Conservation (phyloP, 2,113 vertebrate species). For the Chrysemys picta region DNA sequence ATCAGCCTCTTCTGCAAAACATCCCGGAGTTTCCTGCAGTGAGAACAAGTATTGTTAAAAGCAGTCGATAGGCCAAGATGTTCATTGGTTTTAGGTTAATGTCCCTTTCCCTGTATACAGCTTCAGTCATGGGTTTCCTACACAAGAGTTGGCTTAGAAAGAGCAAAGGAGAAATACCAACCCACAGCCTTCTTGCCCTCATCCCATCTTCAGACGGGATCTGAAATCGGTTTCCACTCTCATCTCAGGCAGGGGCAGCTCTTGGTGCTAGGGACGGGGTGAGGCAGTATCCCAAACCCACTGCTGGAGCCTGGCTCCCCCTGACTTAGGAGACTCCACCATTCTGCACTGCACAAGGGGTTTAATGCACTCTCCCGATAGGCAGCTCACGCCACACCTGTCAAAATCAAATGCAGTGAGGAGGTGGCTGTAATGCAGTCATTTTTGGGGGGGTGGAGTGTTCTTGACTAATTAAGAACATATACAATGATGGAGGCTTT, state of each 20-base stretch:
- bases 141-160: neutral
- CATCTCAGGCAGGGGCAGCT: neutral
- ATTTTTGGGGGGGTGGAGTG: neutral
- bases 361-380: neutral
- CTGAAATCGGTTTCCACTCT: neutral
- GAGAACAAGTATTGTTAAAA: constrained; percentile 28
- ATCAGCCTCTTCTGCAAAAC: constrained; percentile 93
- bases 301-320: neutral
- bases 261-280: neutral
- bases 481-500: neutral
- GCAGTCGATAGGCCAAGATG: neutral
- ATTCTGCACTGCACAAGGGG: neutral
- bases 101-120: neutral
- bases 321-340: neutral
- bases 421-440: neutral
- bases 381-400: neutral
- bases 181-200: neutral
- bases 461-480: neutral
- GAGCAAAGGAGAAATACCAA: neutral
- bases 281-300: neutral
- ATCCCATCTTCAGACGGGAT: neutral
- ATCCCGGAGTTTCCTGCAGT: constrained; percentile 89
- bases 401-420: neutral
- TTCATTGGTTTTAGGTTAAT: neutral
- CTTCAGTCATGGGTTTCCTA: neutral